These are phyloP conservation scores for Pterostichus niger DNA, from an alignment of 2,888 invertebrate species.

Conservation along the genomic window DNA sequence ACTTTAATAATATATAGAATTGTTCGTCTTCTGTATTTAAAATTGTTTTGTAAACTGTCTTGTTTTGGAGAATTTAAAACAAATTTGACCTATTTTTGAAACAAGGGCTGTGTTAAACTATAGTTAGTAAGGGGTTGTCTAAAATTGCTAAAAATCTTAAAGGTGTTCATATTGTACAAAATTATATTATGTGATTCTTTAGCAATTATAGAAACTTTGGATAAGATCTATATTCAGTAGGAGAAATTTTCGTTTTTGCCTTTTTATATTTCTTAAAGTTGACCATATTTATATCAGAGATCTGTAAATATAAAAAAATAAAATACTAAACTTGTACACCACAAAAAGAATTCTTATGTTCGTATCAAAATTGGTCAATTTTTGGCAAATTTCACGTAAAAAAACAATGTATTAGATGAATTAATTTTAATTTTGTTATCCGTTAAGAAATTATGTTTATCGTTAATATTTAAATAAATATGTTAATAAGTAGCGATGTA, in stretches of 20 bases:
- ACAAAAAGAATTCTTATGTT: neutral
- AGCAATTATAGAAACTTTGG: slow-evolving; percentile 44
- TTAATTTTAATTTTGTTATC: slow-evolving; percentile 7
- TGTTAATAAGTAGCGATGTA: slow-evolving; percentile 24
- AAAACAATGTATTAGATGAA: neutral
- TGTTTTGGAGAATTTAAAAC: slow-evolving; percentile 20
- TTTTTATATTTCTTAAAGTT: slow-evolving; percentile 26
- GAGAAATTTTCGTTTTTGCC: neutral
- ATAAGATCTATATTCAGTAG: slow-evolving; percentile 46
- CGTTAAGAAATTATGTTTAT: slow-evolving; percentile 4
- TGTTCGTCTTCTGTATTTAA: neutral
- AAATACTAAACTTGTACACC: too few relatives aligned
- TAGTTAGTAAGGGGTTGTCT: slow-evolving; percentile 45
- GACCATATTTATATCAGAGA: neutral
- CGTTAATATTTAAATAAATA: slow-evolving; percentile 21
- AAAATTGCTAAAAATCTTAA: slow-evolving; percentile 43
- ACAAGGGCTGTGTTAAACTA: slow-evolving; percentile 55
- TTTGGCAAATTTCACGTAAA: slow-evolving; percentile 19
- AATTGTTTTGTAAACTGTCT: neutral
- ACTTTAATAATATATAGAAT: neutral
- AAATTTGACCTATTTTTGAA: slow-evolving; percentile 33
- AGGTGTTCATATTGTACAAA: slow-evolving; percentile 29
- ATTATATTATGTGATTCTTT: slow-evolving; percentile 19
- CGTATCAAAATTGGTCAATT: slow-evolving; percentile 24
- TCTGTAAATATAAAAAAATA: neutral